phyloP scores from a whole-genome alignment of 92 coral and sea anemone species.

The Nematostella vectensis region DNA sequence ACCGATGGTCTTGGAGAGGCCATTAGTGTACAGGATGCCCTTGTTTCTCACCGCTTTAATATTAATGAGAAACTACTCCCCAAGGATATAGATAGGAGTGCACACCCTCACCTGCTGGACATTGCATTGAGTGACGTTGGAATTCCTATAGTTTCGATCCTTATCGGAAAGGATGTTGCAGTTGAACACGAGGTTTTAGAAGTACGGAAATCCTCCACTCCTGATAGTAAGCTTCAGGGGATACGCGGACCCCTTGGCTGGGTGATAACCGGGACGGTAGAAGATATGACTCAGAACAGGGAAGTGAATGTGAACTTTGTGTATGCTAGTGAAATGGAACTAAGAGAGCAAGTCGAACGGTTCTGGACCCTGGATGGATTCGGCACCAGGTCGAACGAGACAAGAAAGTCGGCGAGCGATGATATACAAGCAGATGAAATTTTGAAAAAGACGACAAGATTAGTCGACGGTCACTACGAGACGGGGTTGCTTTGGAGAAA shows the following conservation, averaged over 20 bases:
- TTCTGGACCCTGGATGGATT: slow-evolving; percentile 46
- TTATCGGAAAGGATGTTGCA: slow-evolving; percentile 38
- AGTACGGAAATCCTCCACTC: slow-evolving; percentile 21
- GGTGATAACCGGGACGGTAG: slow-evolving; percentile 39
- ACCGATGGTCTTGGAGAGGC: slow-evolving; percentile 38
- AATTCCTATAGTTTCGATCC: slow-evolving; percentile 30
- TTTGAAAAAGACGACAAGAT: slow-evolving; percentile 23
- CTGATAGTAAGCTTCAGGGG: slow-evolving; percentile 21
- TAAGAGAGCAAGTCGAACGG: slow-evolving; percentile 32
- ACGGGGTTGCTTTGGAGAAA: slow-evolving; percentile 30
- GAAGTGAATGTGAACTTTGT: slow-evolving; percentile 23
- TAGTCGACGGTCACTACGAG: slow-evolving; percentile 38
- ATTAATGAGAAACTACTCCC: slow-evolving; percentile 34
- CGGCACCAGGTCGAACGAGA: slow-evolving; percentile 21
- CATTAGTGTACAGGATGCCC: slow-evolving; percentile 27
- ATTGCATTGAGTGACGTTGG: slow-evolving; percentile 33
- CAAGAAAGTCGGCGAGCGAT: slow-evolving; percentile 15
- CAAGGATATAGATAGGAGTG: slow-evolving; percentile 25
- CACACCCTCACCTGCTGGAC: slow-evolving; percentile 37
- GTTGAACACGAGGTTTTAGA: slow-evolving; percentile 28
- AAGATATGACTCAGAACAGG: background rate
- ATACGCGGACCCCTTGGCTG: slow-evolving; percentile 38
- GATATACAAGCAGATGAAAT: slow-evolving; percentile 32
- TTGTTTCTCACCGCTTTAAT: slow-evolving; percentile 36
- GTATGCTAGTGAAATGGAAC: slow-evolving; percentile 14